phyloP scores from a whole-genome alignment of 2,113 vertebrate genomes.

The Gambusia affinis region DNA sequence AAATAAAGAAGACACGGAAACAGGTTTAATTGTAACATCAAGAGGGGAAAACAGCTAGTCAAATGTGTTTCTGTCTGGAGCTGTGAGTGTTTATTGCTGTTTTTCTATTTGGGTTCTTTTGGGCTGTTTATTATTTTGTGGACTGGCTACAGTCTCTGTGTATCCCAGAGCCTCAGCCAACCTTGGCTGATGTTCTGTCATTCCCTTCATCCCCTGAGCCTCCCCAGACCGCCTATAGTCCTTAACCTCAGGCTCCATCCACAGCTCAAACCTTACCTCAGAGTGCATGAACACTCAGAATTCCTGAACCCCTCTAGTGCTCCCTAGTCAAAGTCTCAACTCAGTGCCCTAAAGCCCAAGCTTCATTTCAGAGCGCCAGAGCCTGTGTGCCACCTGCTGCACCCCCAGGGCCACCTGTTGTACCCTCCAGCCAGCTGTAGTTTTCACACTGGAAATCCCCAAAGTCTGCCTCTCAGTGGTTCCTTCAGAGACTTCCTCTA shows the following conservation, averaged over 20 bases:
- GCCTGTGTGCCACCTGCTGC: neutral
- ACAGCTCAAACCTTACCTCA: neutral
- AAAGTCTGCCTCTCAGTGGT: neutral
- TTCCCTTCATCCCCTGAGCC: neutral
- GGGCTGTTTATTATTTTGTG: neutral
- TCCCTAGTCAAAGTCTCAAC: neutral
- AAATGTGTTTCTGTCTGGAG: neutral
- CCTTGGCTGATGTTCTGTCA: neutral
- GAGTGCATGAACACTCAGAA: neutral
- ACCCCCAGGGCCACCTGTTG: too few relatives aligned
- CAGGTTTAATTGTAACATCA: neutral
- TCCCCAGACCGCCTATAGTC: neutral
- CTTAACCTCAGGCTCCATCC: neutral
- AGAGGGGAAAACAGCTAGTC: neutral
- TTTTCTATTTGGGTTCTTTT: neutral
- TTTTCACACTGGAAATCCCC: neutral
- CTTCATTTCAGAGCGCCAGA: neutral
- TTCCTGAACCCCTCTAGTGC: neutral
- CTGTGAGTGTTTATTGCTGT: neutral
- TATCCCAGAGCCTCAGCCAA: neutral
- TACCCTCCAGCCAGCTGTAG: neutral
- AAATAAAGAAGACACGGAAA: neutral
- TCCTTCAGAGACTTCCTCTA: neutral
- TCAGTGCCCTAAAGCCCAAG: neutral
- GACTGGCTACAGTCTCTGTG: neutral